phyloP scores from a whole-genome alignment of 2,888 invertebrate genomes.

The Papilio gigon region DNA sequence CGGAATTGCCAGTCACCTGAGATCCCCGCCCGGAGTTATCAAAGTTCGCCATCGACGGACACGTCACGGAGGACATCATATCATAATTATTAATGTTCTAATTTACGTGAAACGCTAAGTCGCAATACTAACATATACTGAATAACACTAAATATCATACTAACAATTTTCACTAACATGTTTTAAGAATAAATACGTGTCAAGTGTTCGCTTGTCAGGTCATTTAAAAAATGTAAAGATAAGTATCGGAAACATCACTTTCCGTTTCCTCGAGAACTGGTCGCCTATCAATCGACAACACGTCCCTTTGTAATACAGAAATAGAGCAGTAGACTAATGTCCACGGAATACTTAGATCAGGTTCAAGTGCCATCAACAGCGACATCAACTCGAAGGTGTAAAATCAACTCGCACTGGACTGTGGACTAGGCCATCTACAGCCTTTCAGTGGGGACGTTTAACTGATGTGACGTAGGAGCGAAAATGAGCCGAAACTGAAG shows the following conservation, averaged over 20 bases:
- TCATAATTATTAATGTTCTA: too few relatives aligned
- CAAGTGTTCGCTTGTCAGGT: slow-evolving; percentile 20
- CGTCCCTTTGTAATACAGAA: slow-evolving; percentile 48
- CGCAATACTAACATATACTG: too few relatives aligned
- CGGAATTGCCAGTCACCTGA: too few relatives aligned
- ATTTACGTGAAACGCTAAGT: not conserved
- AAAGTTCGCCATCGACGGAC: too few relatives aligned
- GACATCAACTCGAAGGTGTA: not conserved
- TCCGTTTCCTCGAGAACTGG: slow-evolving; percentile 61
- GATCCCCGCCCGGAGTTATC: too few relatives aligned
- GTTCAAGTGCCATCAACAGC: not conserved
- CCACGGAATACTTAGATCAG: not conserved
- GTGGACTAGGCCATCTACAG: too few relatives aligned
- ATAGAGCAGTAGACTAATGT: slow-evolving; percentile 27
- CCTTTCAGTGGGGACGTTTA: too few relatives aligned
- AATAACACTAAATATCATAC: not conserved
- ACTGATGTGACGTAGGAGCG: too few relatives aligned
- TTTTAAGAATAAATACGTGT: not conserved
- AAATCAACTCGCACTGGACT: not conserved
- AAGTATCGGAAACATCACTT: slow-evolving; percentile 59
- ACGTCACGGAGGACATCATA: too few relatives aligned
- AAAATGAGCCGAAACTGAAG: too few relatives aligned
- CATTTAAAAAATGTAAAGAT: slow-evolving; percentile 49
- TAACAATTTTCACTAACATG: too few relatives aligned
- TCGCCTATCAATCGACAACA: slow-evolving; percentile 59